phyloP scores from a whole-genome alignment of 2,797 vertebrate species.

The Pangasius larnaudii region DNA sequence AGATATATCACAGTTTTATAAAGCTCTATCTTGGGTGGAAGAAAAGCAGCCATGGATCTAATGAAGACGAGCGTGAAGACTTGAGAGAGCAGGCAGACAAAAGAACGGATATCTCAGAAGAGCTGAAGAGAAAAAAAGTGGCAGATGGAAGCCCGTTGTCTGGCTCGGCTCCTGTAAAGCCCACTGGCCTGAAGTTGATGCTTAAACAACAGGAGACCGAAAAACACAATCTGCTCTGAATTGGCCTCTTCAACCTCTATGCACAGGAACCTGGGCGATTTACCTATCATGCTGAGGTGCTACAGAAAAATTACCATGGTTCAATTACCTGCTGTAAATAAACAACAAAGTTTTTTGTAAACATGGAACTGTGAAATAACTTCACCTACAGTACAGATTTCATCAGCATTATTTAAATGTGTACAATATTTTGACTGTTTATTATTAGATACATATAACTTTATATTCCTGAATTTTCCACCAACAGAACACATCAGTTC shows the following conservation, averaged over 20 bases:
- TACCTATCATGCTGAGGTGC: conserved; percentile 52
- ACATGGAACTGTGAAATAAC: background rate
- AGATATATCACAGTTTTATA: conserved; percentile 63
- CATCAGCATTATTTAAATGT: background rate
- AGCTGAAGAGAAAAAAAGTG: conserved; percentile 57
- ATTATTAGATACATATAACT: background rate
- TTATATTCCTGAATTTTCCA: background rate
- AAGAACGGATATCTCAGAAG: conserved; percentile 58
- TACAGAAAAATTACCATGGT: conserved; percentile 28
- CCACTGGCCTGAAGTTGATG: conserved; percentile 63
- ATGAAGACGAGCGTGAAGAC: conserved; percentile 70
- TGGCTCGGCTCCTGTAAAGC: conserved; percentile 64
- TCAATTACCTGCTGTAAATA: conserved; percentile 24
- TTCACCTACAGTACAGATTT: background rate
- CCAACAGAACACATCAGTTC: background rate
- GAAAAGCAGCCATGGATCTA: conserved; percentile 63
- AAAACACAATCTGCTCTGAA: conserved; percentile 69
- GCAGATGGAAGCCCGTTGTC: conserved; percentile 71
- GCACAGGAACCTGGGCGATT: conserved; percentile 59
- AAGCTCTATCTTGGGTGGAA: conserved; percentile 60
- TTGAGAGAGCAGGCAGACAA: conserved; percentile 62
- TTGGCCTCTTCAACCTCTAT: conserved; percentile 62
- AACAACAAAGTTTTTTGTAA: background rate
- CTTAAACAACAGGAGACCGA: conserved; percentile 47
- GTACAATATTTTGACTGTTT: background rate